Evolutionary conservation across 2,888 invertebrate species (phyloP), one percentile per base, ranked within the genome.

Genomic region (Stenichneumon culpator): DNA sequence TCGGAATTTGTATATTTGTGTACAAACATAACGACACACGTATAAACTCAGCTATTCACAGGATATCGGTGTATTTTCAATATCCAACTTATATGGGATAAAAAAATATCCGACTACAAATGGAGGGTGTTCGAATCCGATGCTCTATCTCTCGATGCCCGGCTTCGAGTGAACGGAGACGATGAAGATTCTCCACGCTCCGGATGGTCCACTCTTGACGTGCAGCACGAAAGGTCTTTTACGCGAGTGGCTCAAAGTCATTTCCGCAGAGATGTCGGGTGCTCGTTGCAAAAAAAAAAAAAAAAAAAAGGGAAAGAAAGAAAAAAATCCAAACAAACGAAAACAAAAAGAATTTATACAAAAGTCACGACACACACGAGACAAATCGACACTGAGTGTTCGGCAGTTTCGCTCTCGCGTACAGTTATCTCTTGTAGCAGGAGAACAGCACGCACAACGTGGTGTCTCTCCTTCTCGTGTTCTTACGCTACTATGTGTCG

Each of bases 361-460:
- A n/a, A n/a, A n/a, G n/a, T n/a, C n/a, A n/a, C n/a, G n/a, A 36
- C 16, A 32, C 32, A 32, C 54, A 16, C 11, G 39, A 39, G 54
- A 54, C 11, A 28, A 44, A 74, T 67, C 32, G 75, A 36, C 77
- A 39, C 32, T 22, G 67, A 85, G 79, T 80, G 82, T 82, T 83
- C 79, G 73, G 79, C 79, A 39, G 68, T 83, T 79, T 83, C 73
- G 68, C 79, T 83, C 79, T 63, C 73, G 32, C 73, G 73, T 74
- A 79, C 74, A 73, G 0, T 22, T 63, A 11, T 28, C 63, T 63
- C 32, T 63, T 22, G 63, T 16, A 28, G 63, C 63, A 16, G 16
- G 28, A 28, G 14, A 25, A 63, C 16, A 63, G 28, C 63, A 32
- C 63, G 7, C 28, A 32, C 16, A 28, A 6, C 6, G 63, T 6